A percentile compares a stretch with the other conserved stretches of the same genome.
phyloP scores from a whole-genome alignment of 2,888 invertebrate genomes.

The Sepiola atlantica region DNA sequence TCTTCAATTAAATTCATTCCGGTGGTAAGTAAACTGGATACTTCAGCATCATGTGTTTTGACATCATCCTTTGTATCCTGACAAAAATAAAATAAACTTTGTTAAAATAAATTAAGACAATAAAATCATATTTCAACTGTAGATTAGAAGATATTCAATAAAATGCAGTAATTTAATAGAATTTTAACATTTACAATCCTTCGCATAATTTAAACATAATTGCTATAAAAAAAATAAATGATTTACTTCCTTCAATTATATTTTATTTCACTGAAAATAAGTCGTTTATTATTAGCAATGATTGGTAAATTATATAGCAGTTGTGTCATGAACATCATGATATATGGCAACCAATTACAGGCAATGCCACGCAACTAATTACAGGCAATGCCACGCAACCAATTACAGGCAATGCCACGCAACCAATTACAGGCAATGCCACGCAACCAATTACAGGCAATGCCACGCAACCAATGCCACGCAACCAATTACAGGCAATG shows the following conservation, averaged over 20 bases:
- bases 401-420: too few species aligned
- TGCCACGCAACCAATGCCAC: too few species aligned
- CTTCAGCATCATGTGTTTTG: constrained; percentile 77
- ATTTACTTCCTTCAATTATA: not conserved
- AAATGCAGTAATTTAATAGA: not conserved
- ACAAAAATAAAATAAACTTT: constrained; percentile 51
- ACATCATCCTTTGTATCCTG: constrained; percentile 76
- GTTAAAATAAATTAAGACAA: not conserved
- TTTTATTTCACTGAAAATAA: not conserved
- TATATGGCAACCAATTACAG: too few species aligned
- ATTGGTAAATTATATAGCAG: too few species aligned
- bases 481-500: too few species aligned
- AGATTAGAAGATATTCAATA: not conserved
- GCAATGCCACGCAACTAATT: too few species aligned
- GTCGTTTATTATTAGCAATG: too few species aligned
- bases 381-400: too few species aligned
- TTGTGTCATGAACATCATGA: too few species aligned
- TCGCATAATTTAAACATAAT: not conserved
- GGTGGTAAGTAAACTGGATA: constrained; percentile 79
- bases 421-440: too few species aligned
- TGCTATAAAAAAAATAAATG: not conserved
- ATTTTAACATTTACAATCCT: not conserved
- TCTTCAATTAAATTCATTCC: constrained; percentile 79
- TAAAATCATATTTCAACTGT: not conserved
- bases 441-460: too few species aligned